A percentile compares a stretch with the other conserved stretches of the same genome.
phyloP scores from a whole-genome alignment of 2,113 vertebrate species.

The Calyptomena viridis region DNA sequence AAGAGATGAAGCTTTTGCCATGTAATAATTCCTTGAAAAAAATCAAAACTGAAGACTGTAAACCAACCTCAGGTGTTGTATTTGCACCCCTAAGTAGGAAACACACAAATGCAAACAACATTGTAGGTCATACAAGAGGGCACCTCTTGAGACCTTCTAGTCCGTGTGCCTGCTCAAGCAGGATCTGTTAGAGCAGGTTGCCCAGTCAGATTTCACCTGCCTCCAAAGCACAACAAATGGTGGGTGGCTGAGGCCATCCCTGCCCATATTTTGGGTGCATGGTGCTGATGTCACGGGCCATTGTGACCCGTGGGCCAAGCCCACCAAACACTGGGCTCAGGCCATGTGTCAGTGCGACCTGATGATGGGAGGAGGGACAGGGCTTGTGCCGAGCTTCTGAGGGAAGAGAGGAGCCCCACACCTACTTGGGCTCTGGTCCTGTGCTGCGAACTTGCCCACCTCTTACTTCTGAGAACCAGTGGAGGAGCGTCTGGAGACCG shows the following conservation, averaged over 20 bases:
- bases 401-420: not conserved
- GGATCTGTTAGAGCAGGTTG: not conserved
- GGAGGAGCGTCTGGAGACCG: not conserved
- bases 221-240: not conserved
- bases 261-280: not conserved
- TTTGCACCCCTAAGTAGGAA: not conserved
- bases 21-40: not conserved
- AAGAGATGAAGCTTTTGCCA: not conserved
- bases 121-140: not conserved
- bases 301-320: not conserved
- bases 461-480: not conserved
- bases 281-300: not conserved
- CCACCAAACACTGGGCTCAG: not conserved
- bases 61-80: not conserved
- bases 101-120: not conserved
- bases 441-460: not conserved
- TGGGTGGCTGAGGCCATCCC: not conserved
- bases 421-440: not conserved
- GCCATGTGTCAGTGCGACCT: not conserved
- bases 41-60: not conserved
- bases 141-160: not conserved
- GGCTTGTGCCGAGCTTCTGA: not conserved
- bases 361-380: not conserved
- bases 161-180: not conserved
- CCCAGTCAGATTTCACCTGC: not conserved